Conservation (phyloP, 2,113 vertebrate genomes). For the Aldabrachelys gigantea region DNA sequence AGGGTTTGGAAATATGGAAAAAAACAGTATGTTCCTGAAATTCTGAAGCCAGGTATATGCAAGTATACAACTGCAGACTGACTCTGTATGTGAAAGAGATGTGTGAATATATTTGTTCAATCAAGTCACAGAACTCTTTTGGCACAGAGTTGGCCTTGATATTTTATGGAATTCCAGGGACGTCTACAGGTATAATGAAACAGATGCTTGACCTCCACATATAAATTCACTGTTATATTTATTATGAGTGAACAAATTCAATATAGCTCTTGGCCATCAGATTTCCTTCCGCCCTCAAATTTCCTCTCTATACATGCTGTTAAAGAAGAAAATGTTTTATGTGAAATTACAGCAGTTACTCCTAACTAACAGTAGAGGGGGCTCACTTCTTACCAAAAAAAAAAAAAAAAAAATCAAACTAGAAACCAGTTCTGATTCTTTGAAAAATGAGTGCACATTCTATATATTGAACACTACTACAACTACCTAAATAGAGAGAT, state of each 20-base stretch:
- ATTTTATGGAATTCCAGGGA: not conserved
- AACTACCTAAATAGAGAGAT: not conserved
- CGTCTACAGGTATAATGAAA: not conserved
- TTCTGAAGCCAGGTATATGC: not conserved
- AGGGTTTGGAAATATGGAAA: not conserved
- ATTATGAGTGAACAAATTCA: not conserved
- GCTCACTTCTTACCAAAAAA: slow-evolving; percentile 5
- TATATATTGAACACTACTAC: fast-evolving
- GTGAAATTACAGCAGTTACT: not conserved
- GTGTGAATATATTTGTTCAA: not conserved
- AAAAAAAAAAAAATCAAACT: not conserved
- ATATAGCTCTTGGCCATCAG: not conserved
- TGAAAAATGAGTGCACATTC: fast-evolving
- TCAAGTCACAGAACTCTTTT: not conserved
- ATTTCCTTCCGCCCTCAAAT: not conserved
- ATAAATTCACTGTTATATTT: not conserved
- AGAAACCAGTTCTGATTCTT: fast-evolving
- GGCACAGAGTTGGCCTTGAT: not conserved
- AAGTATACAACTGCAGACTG: not conserved
- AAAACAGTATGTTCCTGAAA: not conserved
- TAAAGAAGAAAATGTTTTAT: not conserved
- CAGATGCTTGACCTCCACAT: not conserved
- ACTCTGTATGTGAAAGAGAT: not conserved
- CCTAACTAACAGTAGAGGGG: slow-evolving; percentile 48
- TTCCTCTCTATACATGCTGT: fast-evolving